Conservation (phyloP, 53 echinoderm and acorn worm species). For the Stichopus horrens region DNA sequence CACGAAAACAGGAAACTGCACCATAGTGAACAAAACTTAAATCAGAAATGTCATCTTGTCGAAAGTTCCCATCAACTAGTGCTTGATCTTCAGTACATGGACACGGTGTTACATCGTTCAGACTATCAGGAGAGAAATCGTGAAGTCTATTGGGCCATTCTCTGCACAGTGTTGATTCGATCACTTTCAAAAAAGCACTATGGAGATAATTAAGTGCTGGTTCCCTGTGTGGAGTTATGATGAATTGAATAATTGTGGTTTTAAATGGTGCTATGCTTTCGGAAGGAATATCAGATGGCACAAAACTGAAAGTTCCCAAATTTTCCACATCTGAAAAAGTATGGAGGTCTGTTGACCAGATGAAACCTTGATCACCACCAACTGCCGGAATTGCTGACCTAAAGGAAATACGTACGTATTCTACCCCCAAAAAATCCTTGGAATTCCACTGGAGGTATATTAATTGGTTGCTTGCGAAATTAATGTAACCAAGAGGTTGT, state of each 20-base stretch:
- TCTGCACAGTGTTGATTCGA: not conserved
- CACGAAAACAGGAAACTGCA: conserved; percentile 46
- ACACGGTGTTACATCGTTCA: conserved; percentile 33
- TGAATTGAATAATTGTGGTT: not conserved
- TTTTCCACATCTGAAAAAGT: not conserved
- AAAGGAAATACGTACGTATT: not conserved
- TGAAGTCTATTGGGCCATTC: not conserved
- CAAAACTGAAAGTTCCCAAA: not conserved
- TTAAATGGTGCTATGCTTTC: not conserved
- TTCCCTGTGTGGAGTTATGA: not conserved
- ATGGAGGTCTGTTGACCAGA: not conserved
- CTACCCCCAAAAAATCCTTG: not conserved
- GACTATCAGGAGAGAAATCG: not conserved
- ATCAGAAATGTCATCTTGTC: not conserved
- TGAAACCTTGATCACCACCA: conserved; percentile 8
- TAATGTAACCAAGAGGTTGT: not conserved
- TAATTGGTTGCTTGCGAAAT: not conserved
- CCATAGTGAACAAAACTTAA: conserved; percentile 49
- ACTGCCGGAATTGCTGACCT: not conserved
- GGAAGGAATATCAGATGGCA: not conserved
- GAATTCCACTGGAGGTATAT: not conserved
- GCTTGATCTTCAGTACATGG: conserved; percentile 57
- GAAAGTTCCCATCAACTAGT: conserved; percentile 45
- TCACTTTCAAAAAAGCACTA: conserved; percentile 10
- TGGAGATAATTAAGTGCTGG: not conserved